Conservation (phyloP, 2,888 invertebrate species). For the Caenorhabditis drosophilae region DNA sequence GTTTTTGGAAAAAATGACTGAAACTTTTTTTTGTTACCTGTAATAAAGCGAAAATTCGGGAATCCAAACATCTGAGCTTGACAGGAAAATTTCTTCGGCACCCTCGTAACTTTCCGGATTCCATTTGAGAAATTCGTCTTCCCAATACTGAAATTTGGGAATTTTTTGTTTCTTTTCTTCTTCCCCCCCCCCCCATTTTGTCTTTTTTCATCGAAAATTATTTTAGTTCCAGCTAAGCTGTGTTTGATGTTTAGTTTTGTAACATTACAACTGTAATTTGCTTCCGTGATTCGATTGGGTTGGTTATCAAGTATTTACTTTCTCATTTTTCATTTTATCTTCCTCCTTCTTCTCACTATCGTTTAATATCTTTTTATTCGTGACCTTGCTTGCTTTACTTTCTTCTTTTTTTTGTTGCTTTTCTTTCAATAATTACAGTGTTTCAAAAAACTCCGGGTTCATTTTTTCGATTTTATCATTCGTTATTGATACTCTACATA, state of each 20-base stretch:
- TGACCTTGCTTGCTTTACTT: background rate
- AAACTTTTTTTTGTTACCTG: no score
- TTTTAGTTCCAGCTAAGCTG: no score
- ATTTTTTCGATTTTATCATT: no score
- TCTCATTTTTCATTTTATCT: background rate
- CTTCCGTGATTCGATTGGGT: background rate
- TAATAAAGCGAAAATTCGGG: conserved; percentile 66
- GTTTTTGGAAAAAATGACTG: no score
- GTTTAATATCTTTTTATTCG: background rate
- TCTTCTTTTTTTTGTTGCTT: conserved; percentile 1
- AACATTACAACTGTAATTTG: conserved; percentile 1
- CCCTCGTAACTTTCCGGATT: conserved; percentile 66
- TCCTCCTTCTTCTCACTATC: background rate
- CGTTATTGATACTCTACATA: no score
- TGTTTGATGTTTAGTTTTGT: no score
- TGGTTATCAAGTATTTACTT: background rate
- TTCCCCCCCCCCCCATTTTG: no score
- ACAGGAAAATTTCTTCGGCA: conserved; percentile 65
- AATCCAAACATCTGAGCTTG: conserved; percentile 66
- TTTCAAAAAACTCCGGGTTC: no score
- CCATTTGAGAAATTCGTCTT: conserved; percentile 67
- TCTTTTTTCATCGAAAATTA: no score
- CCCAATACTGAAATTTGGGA: conserved; percentile 68
- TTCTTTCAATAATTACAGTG: no score
- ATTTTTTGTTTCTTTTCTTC: no score